Conservation (phyloP, 2,113 vertebrate genomes). For the Grantiella picta region DNA sequence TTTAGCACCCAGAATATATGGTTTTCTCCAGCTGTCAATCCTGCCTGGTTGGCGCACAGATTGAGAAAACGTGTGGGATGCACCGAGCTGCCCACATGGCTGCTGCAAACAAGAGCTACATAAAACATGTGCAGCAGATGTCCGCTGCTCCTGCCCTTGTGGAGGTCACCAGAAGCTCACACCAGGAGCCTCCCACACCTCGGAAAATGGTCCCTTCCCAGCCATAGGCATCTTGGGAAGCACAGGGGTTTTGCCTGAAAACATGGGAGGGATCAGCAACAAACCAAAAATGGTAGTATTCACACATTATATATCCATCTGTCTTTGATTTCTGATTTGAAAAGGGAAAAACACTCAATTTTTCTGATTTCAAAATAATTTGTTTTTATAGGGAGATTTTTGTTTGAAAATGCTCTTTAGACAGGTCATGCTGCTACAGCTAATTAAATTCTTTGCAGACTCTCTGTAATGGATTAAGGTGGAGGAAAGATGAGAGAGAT, state of each 20-base stretch:
- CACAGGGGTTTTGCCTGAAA: neutral
- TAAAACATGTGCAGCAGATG: slow-evolving; percentile 7
- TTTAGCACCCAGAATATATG: slow-evolving; percentile 36
- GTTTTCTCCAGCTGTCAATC: slow-evolving; percentile 62
- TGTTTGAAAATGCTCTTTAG: neutral
- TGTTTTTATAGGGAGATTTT: neutral
- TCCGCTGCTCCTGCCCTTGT: neutral
- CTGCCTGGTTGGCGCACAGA: slow-evolving; percentile 14
- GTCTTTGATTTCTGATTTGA: neutral
- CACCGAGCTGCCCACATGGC: neutral
- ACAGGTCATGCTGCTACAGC: neutral
- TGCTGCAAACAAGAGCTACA: neutral
- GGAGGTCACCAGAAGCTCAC: neutral
- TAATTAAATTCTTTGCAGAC: neutral
- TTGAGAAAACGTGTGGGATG: slow-evolving; percentile 24
- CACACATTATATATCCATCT: neutral
- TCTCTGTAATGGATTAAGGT: neutral
- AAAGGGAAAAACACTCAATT: neutral
- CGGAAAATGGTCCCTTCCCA: neutral
- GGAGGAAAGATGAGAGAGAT: neutral
- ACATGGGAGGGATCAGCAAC: neutral
- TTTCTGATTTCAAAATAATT: neutral
- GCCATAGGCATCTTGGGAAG: neutral
- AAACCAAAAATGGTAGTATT: neutral
- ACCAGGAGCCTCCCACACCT: neutral